Percentiles rank a stretch among this genome's conserved stretches.
These are phyloP conservation scores for Ditylenchus weischeri DNA, from an alignment of 2,888 invertebrate species.

Conservation along the genomic window DNA sequence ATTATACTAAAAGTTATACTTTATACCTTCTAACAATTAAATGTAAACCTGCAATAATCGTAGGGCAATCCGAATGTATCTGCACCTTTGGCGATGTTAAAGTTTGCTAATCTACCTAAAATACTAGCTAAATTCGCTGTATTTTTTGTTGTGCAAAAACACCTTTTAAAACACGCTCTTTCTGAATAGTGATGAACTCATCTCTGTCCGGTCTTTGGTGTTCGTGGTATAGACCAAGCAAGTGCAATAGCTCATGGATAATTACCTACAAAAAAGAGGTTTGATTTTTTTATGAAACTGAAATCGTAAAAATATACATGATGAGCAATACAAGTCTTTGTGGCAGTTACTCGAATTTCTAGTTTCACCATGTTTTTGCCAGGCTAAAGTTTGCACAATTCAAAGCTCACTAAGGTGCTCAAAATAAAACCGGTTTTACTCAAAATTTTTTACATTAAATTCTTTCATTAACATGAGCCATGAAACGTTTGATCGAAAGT, in stretches of 20 bases:
- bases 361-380: slow-evolving; percentile 5
- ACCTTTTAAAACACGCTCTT: too few species aligned
- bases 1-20: background rate
- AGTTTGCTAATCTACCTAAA: background rate
- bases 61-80: background rate
- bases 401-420: too few species aligned
- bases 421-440: too few species aligned
- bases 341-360: background rate
- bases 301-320: background rate
- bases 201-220: background rate
- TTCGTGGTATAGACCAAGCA: background rate
- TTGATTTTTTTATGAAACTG: too few species aligned
- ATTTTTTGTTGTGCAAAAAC: too few species aligned
- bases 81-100: background rate
- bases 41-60: background rate
- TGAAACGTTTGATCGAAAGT: too few species aligned
- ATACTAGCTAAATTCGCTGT: background rate
- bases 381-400: too few species aligned
- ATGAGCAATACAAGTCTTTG: slow-evolving; percentile 5
- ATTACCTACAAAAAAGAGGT: background rate
- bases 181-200: background rate
- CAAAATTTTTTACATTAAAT: too few species aligned
- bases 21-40: too few species aligned
- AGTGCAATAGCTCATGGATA: slow-evolving; percentile 6
- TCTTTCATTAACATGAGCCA: too few species aligned